A percentile compares a stretch with the other conserved stretches of the same genome.
Conservation (phyloP, 92 coral and sea anemone species). For the Porites lobata region DNA sequence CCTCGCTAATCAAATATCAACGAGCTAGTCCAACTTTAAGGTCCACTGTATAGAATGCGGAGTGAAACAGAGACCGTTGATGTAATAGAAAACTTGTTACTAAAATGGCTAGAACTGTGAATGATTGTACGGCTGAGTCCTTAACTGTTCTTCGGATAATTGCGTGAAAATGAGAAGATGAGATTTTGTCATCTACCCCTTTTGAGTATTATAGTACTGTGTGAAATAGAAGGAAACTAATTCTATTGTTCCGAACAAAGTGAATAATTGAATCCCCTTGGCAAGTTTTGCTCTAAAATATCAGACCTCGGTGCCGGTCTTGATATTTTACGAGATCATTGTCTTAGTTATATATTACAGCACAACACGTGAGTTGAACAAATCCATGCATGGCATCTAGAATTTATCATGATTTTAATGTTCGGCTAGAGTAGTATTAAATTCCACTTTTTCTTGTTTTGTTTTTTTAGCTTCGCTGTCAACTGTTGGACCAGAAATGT, state of each 20-base stretch:
- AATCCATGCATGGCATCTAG: not conserved
- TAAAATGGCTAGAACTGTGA: not conserved
- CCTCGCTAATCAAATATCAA: slow-evolving; percentile 5
- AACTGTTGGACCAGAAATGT: not conserved
- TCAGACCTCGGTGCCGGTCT: not conserved
- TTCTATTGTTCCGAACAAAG: slow-evolving; percentile 28
- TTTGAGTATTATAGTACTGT: slow-evolving; percentile 14
- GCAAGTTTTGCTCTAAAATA: not conserved
- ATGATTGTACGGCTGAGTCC: not conserved
- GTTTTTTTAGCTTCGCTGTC: slow-evolving; percentile 20
- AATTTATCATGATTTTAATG: not conserved
- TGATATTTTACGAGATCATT: not conserved
- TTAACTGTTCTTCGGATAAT: not conserved
- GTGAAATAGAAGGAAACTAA: slow-evolving; percentile 1
- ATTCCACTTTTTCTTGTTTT: slow-evolving; percentile 25
- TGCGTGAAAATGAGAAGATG: slow-evolving; percentile 29
- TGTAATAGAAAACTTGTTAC: not conserved
- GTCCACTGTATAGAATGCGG: not conserved
- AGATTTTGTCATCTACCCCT: slow-evolving; percentile 14
- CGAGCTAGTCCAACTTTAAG: not conserved
- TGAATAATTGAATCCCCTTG: not conserved
- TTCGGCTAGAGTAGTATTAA: slow-evolving; percentile 17
- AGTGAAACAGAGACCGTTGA: not conserved
- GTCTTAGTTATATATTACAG: not conserved
- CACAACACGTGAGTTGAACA: not conserved